Evolutionary conservation across 2,888 invertebrate genomes (phyloP).

Genomic region (Blomia tropicalis): DNA sequence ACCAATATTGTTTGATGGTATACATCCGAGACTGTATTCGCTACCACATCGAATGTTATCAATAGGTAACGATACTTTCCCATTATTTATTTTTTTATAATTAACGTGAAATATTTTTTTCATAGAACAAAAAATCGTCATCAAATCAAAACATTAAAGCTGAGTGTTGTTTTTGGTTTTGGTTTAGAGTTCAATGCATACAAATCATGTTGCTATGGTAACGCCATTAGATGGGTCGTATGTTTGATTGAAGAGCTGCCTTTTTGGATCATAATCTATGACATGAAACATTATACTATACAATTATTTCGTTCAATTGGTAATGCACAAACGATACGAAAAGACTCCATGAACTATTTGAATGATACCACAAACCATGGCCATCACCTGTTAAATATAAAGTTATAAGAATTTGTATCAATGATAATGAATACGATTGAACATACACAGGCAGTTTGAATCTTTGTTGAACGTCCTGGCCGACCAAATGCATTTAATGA

Average conservation of each 20-base stretch:
- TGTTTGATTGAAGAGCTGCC: too few species aligned
- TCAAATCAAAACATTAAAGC: too few species aligned
- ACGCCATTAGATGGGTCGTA: too few species aligned
- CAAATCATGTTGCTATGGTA: too few species aligned
- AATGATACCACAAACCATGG: slow-evolving; percentile 11
- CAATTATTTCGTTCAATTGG: slow-evolving; percentile 14
- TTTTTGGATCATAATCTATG: too few species aligned
- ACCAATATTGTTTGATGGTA: not conserved
- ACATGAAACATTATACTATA: too few species aligned
- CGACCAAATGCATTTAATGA: slow-evolving; percentile 7
- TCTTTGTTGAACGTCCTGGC: not conserved
- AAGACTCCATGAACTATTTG: slow-evolving; percentile 20
- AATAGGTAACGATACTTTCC: not conserved
- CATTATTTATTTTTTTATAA: not conserved
- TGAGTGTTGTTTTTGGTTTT: too few species aligned
- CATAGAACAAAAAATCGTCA: too few species aligned
- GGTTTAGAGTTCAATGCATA: too few species aligned
- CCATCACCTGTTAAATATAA: not conserved
- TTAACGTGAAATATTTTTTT: too few species aligned
- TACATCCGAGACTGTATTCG: not conserved
- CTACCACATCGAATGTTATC: not conserved
- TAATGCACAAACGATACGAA: slow-evolving; percentile 20
- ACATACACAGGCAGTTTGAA: slow-evolving; percentile 12
- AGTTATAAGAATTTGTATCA: not conserved
- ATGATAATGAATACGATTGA: not conserved